Base-by-base conservation (phyloP, 2,888 invertebrate species). In the Aphodius granarius region DNA sequence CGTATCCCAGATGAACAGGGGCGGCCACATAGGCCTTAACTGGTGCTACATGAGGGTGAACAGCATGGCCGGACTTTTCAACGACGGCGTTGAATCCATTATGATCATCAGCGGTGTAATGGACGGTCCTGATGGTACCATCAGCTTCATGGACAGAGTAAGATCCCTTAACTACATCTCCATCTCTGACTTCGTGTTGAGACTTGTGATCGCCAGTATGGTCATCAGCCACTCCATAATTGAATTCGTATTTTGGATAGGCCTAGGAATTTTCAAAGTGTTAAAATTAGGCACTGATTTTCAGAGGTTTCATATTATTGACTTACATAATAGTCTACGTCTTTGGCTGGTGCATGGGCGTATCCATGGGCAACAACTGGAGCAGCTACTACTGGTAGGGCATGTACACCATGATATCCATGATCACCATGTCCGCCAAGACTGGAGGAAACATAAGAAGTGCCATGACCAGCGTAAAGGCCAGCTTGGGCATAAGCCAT, bases 51-150 rank as follows among this genome's bases (percentile, higher is more conserved):
- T 63, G 72, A 16, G 89, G 89, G 83, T 89, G 90, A 0, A 88
- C 88, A 21, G 90, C 89, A 80, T 92, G 91, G 70, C 91, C 92
- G 21, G 90, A 88, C 85, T 90, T 91, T 79, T 91, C 91, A 4
- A 93, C 93, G 71, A 92, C 90, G 21, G 93, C 93, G 83, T 93
- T 93, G 88, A 93, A 93, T 9, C 93, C 93, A 81, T 89, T 90
- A 84, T 92, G 92, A 82, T 92, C 91, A 82, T 93, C 93, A 66
- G 93, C 93, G 18, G 91, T 89, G 85, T 93, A 93, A 78, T 91
- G 89, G 64, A 93, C 93, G 64, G 89, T 86, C 70, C 85, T 80
- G 15, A 83, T 83, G 73, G 88, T 86, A 64, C 88, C 88, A 72
- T 88, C 88, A 6, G 88, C 82, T 78, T 88, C 88, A 72, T 88